phyloP scores from a whole-genome alignment of 2,888 invertebrate species.

The Mongoloraphidia duomilia region DNA sequence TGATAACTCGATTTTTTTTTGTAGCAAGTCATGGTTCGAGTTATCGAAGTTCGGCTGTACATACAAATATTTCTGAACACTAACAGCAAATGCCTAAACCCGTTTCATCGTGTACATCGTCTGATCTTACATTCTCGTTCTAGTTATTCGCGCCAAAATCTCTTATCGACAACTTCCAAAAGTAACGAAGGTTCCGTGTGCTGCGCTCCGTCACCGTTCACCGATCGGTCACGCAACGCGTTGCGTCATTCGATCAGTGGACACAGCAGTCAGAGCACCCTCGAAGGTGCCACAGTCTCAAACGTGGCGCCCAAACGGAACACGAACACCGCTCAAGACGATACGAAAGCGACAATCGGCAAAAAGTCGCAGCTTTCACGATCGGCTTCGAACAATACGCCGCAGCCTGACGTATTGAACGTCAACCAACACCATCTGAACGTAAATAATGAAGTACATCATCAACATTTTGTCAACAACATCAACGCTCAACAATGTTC shows the following conservation, averaged over 20 bases:
- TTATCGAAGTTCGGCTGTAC: too few relatives aligned
- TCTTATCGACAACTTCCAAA: slow-evolving; percentile 61
- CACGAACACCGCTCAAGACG: slow-evolving; percentile 10
- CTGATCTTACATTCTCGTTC: slow-evolving; percentile 2
- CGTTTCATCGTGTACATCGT: background rate
- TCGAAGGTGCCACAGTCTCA: slow-evolving; percentile 20
- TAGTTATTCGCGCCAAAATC: slow-evolving; percentile 80
- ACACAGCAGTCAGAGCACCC: slow-evolving; percentile 18
- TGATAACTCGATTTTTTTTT: too few relatives aligned
- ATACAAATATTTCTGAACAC: background rate
- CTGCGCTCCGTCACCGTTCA: slow-evolving; percentile 33
- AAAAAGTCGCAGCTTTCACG: slow-evolving; percentile 26
- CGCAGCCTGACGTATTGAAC: slow-evolving; percentile 42
- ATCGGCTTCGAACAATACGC: slow-evolving; percentile 34
- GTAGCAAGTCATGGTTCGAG: too few relatives aligned
- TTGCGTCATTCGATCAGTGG: slow-evolving; percentile 27
- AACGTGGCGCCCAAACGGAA: slow-evolving; percentile 20
- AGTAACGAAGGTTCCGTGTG: slow-evolving; percentile 48
- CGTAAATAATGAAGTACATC: slow-evolving; percentile 7
- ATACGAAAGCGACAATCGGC: background rate
- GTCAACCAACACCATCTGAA: slow-evolving; percentile 30
- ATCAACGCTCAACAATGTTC: background rate
- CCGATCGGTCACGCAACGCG: slow-evolving; percentile 42
- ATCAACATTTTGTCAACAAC: background rate
- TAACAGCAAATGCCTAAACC: background rate